phyloP scores from a whole-genome alignment of 1,140 invertebrate species.

The Drosophila watanabei region DNA sequence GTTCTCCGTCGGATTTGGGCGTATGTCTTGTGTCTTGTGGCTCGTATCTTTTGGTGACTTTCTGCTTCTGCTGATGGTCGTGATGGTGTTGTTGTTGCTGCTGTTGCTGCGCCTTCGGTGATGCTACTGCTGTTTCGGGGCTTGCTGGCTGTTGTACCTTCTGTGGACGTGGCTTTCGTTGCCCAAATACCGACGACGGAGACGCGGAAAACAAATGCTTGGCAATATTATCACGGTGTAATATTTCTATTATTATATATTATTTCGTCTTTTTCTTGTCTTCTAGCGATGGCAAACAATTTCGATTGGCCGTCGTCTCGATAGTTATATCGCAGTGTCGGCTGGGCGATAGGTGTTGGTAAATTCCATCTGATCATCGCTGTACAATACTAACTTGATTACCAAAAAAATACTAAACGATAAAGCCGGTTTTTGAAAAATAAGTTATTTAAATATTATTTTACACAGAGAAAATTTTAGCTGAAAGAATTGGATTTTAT shows the following conservation, averaged over 20 bases:
- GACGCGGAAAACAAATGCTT: constrained; percentile 71
- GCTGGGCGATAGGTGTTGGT: constrained; percentile 3
- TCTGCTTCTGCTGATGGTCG: constrained; percentile 36
- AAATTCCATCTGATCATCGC: background rate
- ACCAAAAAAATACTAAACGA: background rate
- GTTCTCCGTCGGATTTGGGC: constrained; percentile 1
- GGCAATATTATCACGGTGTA: constrained; percentile 77
- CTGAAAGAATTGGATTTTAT: background rate
- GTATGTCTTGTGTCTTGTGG: constrained; percentile 22
- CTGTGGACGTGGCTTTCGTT: constrained; percentile 40
- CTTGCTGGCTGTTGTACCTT: constrained; percentile 9
- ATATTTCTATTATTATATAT: constrained; percentile 82
- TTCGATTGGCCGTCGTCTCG: constrained; percentile 28
- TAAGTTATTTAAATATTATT: background rate
- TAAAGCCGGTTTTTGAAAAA: background rate
- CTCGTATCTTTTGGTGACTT: constrained; percentile 43
- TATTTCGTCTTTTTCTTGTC: constrained; percentile 73
- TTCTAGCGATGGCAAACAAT: constrained; percentile 34
- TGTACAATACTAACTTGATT: background rate
- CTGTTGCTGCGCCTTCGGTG: constrained; percentile 12
- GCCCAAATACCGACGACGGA: constrained; percentile 55
- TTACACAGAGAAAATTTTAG: too few relatives aligned
- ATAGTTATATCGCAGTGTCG: constrained; percentile 13
- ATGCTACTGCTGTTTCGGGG: constrained; percentile 26
- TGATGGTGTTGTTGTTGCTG: constrained; percentile 30